These are phyloP conservation scores for Rhingia campestris DNA, from an alignment of 2,888 invertebrate genomes.

Conservation along the genomic window DNA sequence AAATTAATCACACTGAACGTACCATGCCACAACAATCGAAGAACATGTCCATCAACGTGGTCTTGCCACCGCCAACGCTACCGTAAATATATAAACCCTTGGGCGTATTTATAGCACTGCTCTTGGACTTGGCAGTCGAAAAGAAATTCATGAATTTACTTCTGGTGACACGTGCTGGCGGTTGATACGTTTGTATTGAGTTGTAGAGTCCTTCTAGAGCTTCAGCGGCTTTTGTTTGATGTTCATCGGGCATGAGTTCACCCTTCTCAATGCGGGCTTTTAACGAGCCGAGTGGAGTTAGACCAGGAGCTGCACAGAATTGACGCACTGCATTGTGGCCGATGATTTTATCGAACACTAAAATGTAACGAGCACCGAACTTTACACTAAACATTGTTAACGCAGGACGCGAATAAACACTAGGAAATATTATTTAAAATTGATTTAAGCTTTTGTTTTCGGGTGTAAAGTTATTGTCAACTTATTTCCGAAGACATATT, in stretches of 20 bases:
- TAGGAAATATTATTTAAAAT: neutral
- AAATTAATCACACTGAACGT: constrained; percentile 53
- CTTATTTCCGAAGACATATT: constrained; percentile 69
- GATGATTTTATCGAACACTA: constrained; percentile 40
- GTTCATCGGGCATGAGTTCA: constrained; percentile 86
- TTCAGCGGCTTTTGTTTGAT: constrained; percentile 88
- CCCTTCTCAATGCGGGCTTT: constrained; percentile 85
- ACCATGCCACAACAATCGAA: constrained; percentile 88
- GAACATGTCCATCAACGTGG: constrained; percentile 99
- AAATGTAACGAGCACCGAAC: constrained; percentile 32
- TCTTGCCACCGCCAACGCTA: constrained; percentile 97
- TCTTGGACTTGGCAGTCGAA: constrained; percentile 76
- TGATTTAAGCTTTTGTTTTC: neutral
- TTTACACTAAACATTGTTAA: constrained; percentile 49
- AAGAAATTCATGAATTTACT: constrained; percentile 75
- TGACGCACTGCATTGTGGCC: constrained; percentile 19
- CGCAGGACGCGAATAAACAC: neutral
- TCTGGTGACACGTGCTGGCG: constrained; percentile 71
- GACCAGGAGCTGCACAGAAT: neutral
- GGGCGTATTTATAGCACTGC: constrained; percentile 83
- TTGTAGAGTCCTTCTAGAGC: constrained; percentile 87
- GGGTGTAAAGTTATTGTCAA: constrained; percentile 48
- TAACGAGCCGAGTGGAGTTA: constrained; percentile 84
- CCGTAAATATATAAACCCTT: constrained; percentile 95
- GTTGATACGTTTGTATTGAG: constrained; percentile 81